Percentiles rank a stretch among this genome's conserved stretches.
Conservation (phyloP, 2,888 invertebrate genomes). For the Drosophila anceps region DNA sequence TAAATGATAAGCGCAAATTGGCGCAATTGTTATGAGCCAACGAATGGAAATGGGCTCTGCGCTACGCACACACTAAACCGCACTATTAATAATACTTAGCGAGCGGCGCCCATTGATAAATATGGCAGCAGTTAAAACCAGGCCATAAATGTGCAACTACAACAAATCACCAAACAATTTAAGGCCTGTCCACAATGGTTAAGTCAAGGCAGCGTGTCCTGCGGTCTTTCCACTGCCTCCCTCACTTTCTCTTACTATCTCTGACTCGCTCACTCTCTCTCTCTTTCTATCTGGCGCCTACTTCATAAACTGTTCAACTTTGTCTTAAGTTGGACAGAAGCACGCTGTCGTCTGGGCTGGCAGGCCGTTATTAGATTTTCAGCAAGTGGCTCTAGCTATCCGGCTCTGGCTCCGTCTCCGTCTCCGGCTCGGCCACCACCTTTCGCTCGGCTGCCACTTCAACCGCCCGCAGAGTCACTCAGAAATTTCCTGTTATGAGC, state of each 20-base stretch:
- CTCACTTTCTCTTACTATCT: not conserved
- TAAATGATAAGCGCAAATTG: constrained; percentile 66
- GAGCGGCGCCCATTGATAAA: constrained; percentile 63
- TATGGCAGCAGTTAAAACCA: constrained; percentile 55
- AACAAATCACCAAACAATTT: constrained; percentile 65
- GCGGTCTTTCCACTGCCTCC: constrained; percentile 22
- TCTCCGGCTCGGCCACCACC: not conserved
- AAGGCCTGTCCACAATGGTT: constrained; percentile 25
- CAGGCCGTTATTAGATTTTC: constrained; percentile 76
- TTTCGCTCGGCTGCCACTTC: constrained; percentile 1
- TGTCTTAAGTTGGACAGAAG: constrained; percentile 39
- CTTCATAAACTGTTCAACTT: constrained; percentile 67
- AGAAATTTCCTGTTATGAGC: constrained; percentile 49
- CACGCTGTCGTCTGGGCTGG: constrained; percentile 28
- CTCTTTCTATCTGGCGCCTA: constrained; percentile 13
- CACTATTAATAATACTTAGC: constrained; percentile 78
- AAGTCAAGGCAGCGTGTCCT: constrained; percentile 38
- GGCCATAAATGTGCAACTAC: constrained; percentile 64
- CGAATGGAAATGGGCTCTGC: constrained; percentile 43
- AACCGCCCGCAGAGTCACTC: constrained; percentile 31
- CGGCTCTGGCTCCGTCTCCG: not conserved
- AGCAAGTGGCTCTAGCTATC: constrained; percentile 60
- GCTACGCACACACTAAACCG: constrained; percentile 38
- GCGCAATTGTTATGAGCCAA: constrained; percentile 54
- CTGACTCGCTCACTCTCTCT: not conserved